Evolutionary conservation across 2,113 vertebrate species (phyloP).

Genomic region (Tragelaphus strepsiceros): DNA sequence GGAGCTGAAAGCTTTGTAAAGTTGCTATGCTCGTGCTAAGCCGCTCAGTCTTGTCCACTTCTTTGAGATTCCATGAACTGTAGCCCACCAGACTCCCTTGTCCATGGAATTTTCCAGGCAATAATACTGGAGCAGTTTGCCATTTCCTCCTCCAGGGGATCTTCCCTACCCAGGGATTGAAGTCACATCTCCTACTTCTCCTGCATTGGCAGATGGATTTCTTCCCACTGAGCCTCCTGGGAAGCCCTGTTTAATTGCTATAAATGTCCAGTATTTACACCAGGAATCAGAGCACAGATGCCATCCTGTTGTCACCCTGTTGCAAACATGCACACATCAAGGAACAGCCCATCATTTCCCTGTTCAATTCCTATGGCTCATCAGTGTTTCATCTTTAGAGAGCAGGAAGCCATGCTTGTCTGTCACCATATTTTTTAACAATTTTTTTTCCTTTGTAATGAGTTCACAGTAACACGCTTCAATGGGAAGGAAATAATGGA

Average conservation of each 20-base stretch:
- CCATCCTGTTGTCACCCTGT: too few species aligned
- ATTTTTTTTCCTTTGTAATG: not conserved
- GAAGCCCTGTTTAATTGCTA: not conserved
- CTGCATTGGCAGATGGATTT: not conserved
- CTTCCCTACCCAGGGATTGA: not conserved
- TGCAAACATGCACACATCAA: not conserved
- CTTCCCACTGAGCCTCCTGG: not conserved
- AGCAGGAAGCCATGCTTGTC: not conserved
- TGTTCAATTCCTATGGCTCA: not conserved
- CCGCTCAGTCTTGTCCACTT: fast-evolving
- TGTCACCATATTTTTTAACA: not conserved
- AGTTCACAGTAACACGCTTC: not conserved
- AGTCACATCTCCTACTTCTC: not conserved
- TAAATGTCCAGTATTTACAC: not conserved
- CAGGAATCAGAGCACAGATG: not conserved
- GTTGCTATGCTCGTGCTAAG: not conserved
- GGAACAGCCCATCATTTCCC: not conserved
- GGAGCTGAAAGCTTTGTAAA: not conserved
- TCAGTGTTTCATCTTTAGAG: not conserved
- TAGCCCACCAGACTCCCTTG: not conserved
- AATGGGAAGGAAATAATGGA: not conserved
- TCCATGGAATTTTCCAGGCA: not conserved
- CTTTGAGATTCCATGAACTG: not conserved
- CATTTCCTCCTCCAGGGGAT: not conserved
- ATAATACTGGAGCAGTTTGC: not conserved